phyloP scores from a whole-genome alignment of 2,797 vertebrate genomes.

The Sorex maritimensis region DNA sequence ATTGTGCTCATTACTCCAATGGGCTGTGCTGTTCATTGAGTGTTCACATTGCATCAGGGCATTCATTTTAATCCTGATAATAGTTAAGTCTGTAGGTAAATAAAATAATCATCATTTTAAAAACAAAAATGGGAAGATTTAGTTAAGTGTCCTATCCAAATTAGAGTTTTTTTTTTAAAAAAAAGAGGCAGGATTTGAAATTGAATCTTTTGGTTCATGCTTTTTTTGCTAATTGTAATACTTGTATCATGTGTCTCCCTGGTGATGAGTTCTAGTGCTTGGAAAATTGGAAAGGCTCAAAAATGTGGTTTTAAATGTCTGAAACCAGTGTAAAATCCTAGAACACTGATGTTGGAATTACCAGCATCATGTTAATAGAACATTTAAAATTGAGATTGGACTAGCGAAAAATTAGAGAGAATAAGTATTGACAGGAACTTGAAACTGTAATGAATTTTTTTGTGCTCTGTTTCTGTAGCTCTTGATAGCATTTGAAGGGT shows the following conservation, averaged over 20 bases:
- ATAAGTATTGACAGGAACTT: neutral
- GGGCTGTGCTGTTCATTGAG: neutral
- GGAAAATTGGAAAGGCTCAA: neutral
- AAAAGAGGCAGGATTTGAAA: neutral
- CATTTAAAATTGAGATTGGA: neutral
- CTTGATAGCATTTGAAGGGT: constrained; percentile 79
- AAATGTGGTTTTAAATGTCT: constrained; percentile 22
- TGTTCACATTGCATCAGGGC: neutral
- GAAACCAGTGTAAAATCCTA: neutral
- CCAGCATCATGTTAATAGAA: neutral
- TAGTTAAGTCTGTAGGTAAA: neutral
- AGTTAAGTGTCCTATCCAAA: neutral
- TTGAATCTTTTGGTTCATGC: neutral
- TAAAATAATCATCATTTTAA: neutral
- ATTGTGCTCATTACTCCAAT: neutral
- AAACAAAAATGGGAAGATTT: neutral
- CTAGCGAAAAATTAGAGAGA: rapidly evolving
- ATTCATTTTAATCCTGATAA: constrained; percentile 28
- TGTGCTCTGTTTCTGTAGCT: constrained; percentile 57
- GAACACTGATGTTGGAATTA: neutral
- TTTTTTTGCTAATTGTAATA: neutral
- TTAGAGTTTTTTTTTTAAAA: neutral
- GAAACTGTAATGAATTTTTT: constrained; percentile 70
- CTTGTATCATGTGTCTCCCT: neutral
- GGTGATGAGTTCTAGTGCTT: neutral